Percentiles rank a stretch among this genome's conserved stretches.
These are phyloP conservation scores for Lagenorhynchus albirostris DNA, from an alignment of 2,113 vertebrate species.

Conservation along the genomic window DNA sequence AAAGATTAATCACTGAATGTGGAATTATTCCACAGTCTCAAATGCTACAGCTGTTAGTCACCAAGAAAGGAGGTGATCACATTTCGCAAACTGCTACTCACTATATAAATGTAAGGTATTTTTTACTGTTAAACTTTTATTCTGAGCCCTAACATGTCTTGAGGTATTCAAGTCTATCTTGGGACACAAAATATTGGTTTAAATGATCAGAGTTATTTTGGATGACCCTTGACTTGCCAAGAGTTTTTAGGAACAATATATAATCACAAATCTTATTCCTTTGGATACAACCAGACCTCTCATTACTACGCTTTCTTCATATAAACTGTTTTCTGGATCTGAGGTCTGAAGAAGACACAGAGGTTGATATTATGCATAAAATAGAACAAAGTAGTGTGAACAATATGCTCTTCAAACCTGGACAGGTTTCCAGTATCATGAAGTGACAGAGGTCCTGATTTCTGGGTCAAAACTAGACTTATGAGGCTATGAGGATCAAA, in stretches of 20 bases:
- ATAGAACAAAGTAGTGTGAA: background rate
- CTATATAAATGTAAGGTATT: background rate
- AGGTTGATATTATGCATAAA: constrained; percentile 5
- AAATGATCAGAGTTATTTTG: background rate
- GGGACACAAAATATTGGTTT: background rate
- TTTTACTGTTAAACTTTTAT: constrained; percentile 12
- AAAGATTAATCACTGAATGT: background rate
- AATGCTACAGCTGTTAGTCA: background rate
- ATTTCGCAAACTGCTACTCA: background rate
- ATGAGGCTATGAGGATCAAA: background rate
- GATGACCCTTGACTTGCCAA: background rate
- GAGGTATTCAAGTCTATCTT: constrained; percentile 9
- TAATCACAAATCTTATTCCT: background rate
- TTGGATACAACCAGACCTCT: background rate
- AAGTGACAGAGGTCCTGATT: background rate
- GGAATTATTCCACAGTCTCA: background rate
- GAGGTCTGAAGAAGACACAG: background rate
- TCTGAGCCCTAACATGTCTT: background rate
- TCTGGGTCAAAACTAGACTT: background rate
- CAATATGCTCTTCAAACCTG: background rate
- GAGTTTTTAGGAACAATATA: background rate
- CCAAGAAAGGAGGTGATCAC: background rate
- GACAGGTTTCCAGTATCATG: background rate
- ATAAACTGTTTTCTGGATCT: background rate
- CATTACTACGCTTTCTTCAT: background rate